Evolutionary conservation across 2,888 invertebrate species (phyloP).

Genomic region (Polyploca ridens): DNA sequence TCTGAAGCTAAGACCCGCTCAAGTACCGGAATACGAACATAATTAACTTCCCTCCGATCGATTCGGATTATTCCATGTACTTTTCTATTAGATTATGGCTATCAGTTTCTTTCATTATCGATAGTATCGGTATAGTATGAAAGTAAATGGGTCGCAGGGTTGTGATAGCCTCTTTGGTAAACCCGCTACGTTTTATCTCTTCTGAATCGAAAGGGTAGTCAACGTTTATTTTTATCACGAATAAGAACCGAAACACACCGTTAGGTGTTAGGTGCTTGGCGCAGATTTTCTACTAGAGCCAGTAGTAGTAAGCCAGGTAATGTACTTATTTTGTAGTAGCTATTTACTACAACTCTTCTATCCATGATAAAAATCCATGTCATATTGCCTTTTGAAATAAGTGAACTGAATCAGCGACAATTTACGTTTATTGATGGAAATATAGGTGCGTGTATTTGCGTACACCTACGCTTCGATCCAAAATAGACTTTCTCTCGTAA

Average conservation of each 20-base stretch:
- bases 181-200: not conserved
- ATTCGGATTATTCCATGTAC: conserved; percentile 19
- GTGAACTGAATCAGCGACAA: conserved; percentile 31
- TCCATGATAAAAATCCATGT: conserved; percentile 19
- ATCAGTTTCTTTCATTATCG: conserved; percentile 3
- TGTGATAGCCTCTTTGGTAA: not conserved
- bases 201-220: not conserved
- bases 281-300: too few species aligned
- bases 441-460: conserved; percentile 16
- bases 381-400: conserved; percentile 26
- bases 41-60: conserved; percentile 39
- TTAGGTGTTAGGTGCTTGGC: too few species aligned
- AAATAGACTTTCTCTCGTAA: conserved; percentile 12
- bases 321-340: too few species aligned
- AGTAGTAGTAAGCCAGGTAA: too few species aligned
- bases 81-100: conserved; percentile 11
- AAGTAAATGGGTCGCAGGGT: not conserved
- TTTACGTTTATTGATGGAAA: conserved; percentile 28
- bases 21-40: conserved; percentile 36
- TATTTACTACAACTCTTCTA: too few species aligned
- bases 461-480: conserved; percentile 25
- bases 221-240: not conserved
- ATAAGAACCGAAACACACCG: too few species aligned
- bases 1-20: conserved; percentile 33
- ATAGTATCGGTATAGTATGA: not conserved